Conservation (phyloP, 2,888 invertebrate species). For the Cryptocephalus primarius region DNA sequence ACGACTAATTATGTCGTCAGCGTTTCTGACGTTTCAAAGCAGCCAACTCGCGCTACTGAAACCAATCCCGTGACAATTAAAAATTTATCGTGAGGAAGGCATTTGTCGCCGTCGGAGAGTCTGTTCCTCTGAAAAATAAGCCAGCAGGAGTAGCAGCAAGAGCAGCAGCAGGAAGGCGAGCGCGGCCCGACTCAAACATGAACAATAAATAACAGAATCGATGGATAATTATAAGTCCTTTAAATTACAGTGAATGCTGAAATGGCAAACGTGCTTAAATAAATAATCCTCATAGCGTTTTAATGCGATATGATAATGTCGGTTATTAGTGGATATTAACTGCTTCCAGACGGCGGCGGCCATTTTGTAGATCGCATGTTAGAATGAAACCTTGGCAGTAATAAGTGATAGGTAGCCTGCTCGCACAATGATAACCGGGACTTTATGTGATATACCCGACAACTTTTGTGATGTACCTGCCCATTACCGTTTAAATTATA, state of each 20-base stretch:
- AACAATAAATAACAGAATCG: not conserved
- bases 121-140: too few species aligned
- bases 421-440: constrained; percentile 24
- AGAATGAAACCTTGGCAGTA: constrained; percentile 19
- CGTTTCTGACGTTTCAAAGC: too few species aligned
- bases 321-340: constrained; percentile 27
- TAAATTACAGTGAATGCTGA: constrained; percentile 17
- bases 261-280: constrained; percentile 26
- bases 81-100: too few species aligned
- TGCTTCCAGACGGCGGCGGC: constrained; percentile 22
- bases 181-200: not conserved
- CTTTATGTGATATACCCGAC: constrained; percentile 13
- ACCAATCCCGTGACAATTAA: too few species aligned
- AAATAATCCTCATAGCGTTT: constrained; percentile 27
- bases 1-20: too few species aligned
- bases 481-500: not conserved
- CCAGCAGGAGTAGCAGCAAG: too few species aligned
- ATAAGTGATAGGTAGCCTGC: constrained; percentile 22
- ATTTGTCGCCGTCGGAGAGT: too few species aligned
- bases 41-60: too few species aligned
- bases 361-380: constrained; percentile 29
- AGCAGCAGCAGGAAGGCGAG: too few species aligned
- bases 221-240: not conserved
- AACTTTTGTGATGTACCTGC: constrained; percentile 8
- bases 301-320: constrained; percentile 29